Conservation (phyloP, 2,888 invertebrate genomes). For the Anoplius nigerrimus region DNA sequence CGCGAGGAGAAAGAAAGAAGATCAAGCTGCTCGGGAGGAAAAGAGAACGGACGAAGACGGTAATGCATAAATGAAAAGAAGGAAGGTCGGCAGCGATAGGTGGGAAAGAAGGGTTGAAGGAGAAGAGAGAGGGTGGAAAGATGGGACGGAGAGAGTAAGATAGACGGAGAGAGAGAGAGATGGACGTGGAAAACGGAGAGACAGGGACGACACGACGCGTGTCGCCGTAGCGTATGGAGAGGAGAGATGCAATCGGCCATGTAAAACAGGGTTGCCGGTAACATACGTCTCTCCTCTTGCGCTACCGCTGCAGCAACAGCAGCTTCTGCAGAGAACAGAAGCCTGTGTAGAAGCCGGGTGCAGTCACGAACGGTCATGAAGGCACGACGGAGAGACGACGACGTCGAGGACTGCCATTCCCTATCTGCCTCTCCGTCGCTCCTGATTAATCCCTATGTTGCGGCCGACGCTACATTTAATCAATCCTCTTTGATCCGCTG, state of each 20-base stretch:
- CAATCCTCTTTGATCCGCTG: neutral
- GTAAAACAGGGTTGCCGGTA: constrained; percentile 61
- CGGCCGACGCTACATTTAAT: constrained; percentile 5
- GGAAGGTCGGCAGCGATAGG: neutral
- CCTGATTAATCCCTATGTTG: constrained; percentile 41
- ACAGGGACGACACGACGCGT: constrained; percentile 43
- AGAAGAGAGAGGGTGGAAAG: constrained; percentile 12
- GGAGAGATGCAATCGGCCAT: constrained; percentile 62
- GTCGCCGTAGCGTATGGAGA: constrained; percentile 51
- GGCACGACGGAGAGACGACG: constrained; percentile 21
- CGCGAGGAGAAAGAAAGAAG: constrained; percentile 9
- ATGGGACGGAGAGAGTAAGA: neutral
- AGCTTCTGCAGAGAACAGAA: constrained; percentile 6
- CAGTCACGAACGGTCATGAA: constrained; percentile 55
- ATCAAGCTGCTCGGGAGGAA: neutral
- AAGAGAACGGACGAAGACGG: constrained; percentile 11
- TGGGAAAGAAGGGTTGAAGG: neutral
- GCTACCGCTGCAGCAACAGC: constrained; percentile 30
- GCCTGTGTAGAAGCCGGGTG: constrained; percentile 25
- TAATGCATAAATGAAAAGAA: neutral
- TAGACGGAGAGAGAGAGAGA: constrained; percentile 10
- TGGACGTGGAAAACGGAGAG: neutral
- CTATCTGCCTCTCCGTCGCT: constrained; percentile 24
- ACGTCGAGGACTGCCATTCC: constrained; percentile 14
- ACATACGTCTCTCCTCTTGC: constrained; percentile 47